These are phyloP conservation scores for Drosophila ohnishii DNA, from an alignment of 1,140 invertebrate genomes.

Conservation along the genomic window DNA sequence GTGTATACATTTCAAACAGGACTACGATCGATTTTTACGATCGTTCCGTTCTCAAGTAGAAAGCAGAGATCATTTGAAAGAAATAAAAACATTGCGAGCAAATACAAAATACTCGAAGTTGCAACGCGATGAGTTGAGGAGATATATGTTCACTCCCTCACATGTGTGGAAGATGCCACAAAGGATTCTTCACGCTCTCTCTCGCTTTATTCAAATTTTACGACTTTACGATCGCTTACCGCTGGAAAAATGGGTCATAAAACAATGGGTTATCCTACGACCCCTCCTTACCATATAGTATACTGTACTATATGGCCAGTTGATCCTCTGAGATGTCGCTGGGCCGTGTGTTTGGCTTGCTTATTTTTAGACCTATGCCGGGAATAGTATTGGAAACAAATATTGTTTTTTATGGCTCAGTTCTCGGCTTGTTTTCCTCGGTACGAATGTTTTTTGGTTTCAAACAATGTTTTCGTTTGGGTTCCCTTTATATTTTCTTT, in stretches of 20 bases:
- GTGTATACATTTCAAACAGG: slow-evolving; percentile 78
- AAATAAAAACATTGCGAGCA: slow-evolving; percentile 76
- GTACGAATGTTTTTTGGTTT: slow-evolving; percentile 47
- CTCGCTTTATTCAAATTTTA: slow-evolving; percentile 65
- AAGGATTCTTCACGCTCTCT: slow-evolving; percentile 79
- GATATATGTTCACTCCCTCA: slow-evolving; percentile 11
- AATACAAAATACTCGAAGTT: slow-evolving; percentile 38
- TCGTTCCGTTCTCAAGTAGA: slow-evolving; percentile 65
- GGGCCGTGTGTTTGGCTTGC: slow-evolving; percentile 52
- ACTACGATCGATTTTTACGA: slow-evolving; percentile 70
- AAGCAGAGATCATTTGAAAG: slow-evolving; percentile 78
- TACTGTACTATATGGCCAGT: slow-evolving; percentile 1
- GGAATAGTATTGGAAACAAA: slow-evolving; percentile 81
- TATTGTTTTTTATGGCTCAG: slow-evolving; percentile 69
- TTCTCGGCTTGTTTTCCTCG: slow-evolving; percentile 15
- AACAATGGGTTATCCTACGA: slow-evolving; percentile 76
- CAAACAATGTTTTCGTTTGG: slow-evolving; percentile 67
- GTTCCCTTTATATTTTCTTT: slow-evolving; percentile 21
- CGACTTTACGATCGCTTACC: slow-evolving; percentile 77
- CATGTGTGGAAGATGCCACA: slow-evolving; percentile 63
- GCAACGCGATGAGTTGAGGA: neutral
- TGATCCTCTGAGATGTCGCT: slow-evolving; percentile 45
- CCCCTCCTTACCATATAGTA: neutral
- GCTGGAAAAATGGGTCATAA: slow-evolving; percentile 76
- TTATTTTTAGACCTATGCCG: slow-evolving; percentile 78